Percentiles rank a stretch among this genome's conserved stretches.
phyloP scores from a whole-genome alignment of 2,888 invertebrate genomes.

The Parochlus steinenii region DNA sequence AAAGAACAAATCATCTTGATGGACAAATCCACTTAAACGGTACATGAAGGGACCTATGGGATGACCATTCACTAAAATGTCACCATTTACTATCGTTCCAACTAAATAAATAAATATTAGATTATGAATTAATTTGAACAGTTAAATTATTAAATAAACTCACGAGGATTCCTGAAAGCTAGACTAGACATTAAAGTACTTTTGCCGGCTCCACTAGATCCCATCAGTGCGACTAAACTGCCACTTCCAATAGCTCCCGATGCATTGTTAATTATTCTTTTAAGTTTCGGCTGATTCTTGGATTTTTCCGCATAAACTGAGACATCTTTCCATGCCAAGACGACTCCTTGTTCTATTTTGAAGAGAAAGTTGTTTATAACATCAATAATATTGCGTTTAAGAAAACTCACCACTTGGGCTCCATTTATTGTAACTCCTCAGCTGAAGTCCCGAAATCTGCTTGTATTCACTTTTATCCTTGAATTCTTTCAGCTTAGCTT shows the following conservation, averaged over 20 bases:
- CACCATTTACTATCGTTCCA: slow-evolving; percentile 56
- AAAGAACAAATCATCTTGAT: slow-evolving; percentile 81
- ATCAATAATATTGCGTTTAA: too few species aligned
- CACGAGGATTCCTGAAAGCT: slow-evolving; percentile 59
- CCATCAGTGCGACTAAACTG: slow-evolving; percentile 68
- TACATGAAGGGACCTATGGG: slow-evolving; percentile 59
- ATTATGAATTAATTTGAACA: slow-evolving; percentile 1
- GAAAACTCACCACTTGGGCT: too few species aligned
- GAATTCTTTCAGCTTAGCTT: too few species aligned
- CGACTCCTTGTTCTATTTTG: slow-evolving; percentile 51
- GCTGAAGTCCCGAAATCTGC: slow-evolving; percentile 18
- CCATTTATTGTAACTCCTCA: slow-evolving; percentile 35
- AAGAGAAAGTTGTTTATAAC: too few species aligned
- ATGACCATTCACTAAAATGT: slow-evolving; percentile 62
- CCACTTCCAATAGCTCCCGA: slow-evolving; percentile 69
- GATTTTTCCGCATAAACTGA: slow-evolving; percentile 46
- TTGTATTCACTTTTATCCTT: too few species aligned
- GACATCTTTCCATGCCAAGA: slow-evolving; percentile 64
- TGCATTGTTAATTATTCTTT: slow-evolving; percentile 65
- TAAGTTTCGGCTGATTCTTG: slow-evolving; percentile 33
- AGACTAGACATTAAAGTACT: slow-evolving; percentile 74
- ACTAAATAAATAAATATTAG: slow-evolving; percentile 30
- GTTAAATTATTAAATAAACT: slow-evolving; percentile 20
- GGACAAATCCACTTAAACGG: slow-evolving; percentile 71
- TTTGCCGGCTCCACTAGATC: slow-evolving; percentile 79